Conservation (phyloP, 1,140 invertebrate species). For the Trichoplusia ni region DNA sequence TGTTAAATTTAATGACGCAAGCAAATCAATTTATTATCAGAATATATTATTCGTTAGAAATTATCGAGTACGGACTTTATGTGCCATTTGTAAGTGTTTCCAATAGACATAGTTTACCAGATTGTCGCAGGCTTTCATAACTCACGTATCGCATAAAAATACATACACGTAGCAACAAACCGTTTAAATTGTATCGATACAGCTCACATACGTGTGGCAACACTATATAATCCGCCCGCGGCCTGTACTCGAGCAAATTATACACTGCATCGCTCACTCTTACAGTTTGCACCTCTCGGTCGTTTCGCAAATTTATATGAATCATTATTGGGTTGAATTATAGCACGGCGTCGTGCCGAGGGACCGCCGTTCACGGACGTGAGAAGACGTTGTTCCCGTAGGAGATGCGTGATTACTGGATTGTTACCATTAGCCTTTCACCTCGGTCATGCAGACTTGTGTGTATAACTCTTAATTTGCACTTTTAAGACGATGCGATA, state of each 20-base stretch:
- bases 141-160: slow-evolving; percentile 17
- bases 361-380: slow-evolving; percentile 16
- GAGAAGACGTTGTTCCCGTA: slow-evolving; percentile 22
- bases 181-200: slow-evolving; percentile 28
- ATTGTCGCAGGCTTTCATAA: neutral
- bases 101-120: neutral
- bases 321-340: slow-evolving; percentile 57
- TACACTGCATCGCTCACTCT: slow-evolving; percentile 47
- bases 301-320: slow-evolving; percentile 59
- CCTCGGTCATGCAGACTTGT: slow-evolving; percentile 10
- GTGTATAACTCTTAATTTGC: slow-evolving; percentile 9
- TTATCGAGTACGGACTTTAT: too few species aligned
- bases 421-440: slow-evolving; percentile 27
- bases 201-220: slow-evolving; percentile 27
- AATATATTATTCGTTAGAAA: too few species aligned
- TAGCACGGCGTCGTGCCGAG: slow-evolving; percentile 42
- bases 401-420: slow-evolving; percentile 23
- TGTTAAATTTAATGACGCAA: neutral
- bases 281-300: slow-evolving; percentile 55
- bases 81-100: neutral
- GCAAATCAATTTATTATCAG: too few species aligned
- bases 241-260: slow-evolving; percentile 47
- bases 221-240: slow-evolving; percentile 43
- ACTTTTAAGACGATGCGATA: slow-evolving; percentile 6
- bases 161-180: slow-evolving; percentile 8